Conservation (phyloP, 2,888 invertebrate genomes). For the Eucriotettix oculatus region DNA sequence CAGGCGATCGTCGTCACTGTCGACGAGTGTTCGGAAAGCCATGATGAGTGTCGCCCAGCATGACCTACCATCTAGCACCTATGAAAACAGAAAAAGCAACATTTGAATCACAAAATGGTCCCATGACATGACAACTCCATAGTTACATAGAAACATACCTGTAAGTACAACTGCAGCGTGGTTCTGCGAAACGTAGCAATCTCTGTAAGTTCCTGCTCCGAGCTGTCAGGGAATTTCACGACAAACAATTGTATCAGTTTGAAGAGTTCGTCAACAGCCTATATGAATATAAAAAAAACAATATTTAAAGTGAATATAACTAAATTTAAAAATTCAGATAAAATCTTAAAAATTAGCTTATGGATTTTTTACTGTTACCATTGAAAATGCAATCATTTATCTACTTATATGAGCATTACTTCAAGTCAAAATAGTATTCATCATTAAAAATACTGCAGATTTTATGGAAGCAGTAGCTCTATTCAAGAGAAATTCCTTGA, state of each 20-base stretch:
- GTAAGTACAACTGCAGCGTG: constrained; percentile 75
- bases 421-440: neutral
- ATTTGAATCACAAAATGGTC: neutral
- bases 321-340: too few relatives aligned
- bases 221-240: constrained; percentile 60
- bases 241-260: constrained; percentile 81
- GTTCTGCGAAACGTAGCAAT: constrained; percentile 71
- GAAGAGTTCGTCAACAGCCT: constrained; percentile 82
- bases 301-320: neutral
- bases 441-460: too few relatives aligned
- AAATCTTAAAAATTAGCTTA: too few relatives aligned
- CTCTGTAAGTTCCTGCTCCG: constrained; percentile 60
- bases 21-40: constrained; percentile 74
- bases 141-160: constrained; percentile 27
- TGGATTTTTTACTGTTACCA: neutral
- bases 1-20: constrained; percentile 74
- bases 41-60: constrained; percentile 90
- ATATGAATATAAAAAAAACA: constrained; percentile 12
- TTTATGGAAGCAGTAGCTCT: too few relatives aligned
- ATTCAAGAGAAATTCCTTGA: too few relatives aligned
- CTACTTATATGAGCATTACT: neutral
- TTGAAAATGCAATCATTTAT: neutral
- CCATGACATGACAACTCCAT: too few relatives aligned
- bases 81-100: constrained; percentile 11
- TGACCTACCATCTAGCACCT: constrained; percentile 72